Base-by-base conservation (phyloP, 2,113 vertebrate species). In the Lophius piscatorius region DNA sequence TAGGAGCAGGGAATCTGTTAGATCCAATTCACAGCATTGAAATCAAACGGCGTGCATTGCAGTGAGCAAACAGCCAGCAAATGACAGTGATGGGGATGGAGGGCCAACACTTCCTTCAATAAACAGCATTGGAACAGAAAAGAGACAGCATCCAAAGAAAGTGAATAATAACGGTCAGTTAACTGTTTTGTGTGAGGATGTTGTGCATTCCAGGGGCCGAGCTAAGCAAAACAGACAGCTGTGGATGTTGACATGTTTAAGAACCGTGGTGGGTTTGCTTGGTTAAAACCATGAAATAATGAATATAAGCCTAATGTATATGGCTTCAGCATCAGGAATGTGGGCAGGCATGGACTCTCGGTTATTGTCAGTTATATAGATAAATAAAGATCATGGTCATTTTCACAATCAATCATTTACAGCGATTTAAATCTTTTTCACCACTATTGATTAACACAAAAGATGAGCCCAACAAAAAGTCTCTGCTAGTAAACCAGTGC, bases 11-110 rank as follows among this genome's bases (percentile, higher is more conserved):
- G 11, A 5, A 24, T 7, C n/a, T 7, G 14, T 28, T 40, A 31
- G 20, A n/a, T 21, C 47, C 9, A 41, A 42, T 39, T 38, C 20
- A 58, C 28, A 36, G 5, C 39, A 35, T 16, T 41, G 24, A 16
- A 17, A 55, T 31, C 9, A 31, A 35, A 63, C n/a, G 47, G 26
- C 20, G 3, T 22, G 41, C 17, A 38, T 42, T 11, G 26, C 21
- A 20, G 55, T 44, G 49, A 63, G 58, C 58, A 56, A 22, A 35
- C 57, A 65, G 71, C 59, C 44, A 91, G 93, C 91, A 93, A 92
- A 94, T 93, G 94, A 94, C 93, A 94, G 90, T 88, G 92, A 94
- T 90, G 91, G 91, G 91, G 87, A 93, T 91, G 91, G 87, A 78
- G 85, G 70, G 57, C 58, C 88, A 14, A 38, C 23, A 60, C 31